phyloP scores from a whole-genome alignment of 1,140 invertebrate species.

The Pectinophora gossypiella region DNA sequence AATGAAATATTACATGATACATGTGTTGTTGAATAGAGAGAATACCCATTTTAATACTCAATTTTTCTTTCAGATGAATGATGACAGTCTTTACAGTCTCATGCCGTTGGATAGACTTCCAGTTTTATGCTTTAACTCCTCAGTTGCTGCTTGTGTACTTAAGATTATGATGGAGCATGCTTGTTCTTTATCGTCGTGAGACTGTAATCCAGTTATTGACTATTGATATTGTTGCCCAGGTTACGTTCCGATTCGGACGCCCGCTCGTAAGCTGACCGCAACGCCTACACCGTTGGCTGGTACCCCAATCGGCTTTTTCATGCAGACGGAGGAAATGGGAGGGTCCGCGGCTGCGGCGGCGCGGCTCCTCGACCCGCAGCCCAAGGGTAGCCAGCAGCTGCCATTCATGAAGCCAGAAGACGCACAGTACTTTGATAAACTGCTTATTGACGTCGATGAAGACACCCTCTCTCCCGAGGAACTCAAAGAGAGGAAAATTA shows the following conservation, averaged over 20 bases:
- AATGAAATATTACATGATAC: constrained; percentile 29
- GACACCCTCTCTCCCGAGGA: constrained; percentile 96
- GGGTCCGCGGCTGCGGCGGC: constrained; percentile 81
- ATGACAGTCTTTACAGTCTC: constrained; percentile 56
- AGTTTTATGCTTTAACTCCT: constrained; percentile 41
- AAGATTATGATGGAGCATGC: constrained; percentile 12
- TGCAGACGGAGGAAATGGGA: constrained; percentile 90
- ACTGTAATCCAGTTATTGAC: constrained; percentile 20
- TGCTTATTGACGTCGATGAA: constrained; percentile 98
- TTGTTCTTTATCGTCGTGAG: constrained; percentile 13
- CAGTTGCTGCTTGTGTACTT: constrained; percentile 26
- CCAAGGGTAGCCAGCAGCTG: constrained; percentile 91
- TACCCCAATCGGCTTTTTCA: constrained; percentile 96
- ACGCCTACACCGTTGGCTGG: constrained; percentile 97
- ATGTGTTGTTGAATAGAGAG: constrained; percentile 49
- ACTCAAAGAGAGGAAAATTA: constrained; percentile 98
- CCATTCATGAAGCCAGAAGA: constrained; percentile 99
- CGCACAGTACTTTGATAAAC: constrained; percentile 99
- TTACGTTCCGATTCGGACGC: constrained; percentile 98
- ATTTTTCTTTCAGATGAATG: constrained; percentile 73
- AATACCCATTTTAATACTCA: constrained; percentile 47
- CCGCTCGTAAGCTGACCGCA: constrained; percentile 96
- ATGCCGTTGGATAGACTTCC: constrained; percentile 54
- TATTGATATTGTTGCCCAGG: constrained; percentile 70
- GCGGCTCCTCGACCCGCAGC: constrained; percentile 97